These are phyloP conservation scores for Sander vitreus DNA, from an alignment of 2,113 vertebrate species.

Conservation along the genomic window DNA sequence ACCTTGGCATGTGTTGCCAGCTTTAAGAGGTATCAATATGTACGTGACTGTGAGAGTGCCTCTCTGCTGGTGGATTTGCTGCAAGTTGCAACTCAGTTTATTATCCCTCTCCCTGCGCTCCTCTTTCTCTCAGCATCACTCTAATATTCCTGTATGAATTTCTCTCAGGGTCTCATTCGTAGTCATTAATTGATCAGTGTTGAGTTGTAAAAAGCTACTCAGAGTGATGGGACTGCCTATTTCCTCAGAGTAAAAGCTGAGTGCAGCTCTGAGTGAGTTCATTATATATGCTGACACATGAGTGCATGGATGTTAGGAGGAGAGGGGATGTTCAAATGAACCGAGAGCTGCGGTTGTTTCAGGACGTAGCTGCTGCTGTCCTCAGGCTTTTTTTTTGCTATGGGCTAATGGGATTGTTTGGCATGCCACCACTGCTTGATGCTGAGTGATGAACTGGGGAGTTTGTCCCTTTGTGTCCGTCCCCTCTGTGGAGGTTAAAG, in stretches of 20 bases:
- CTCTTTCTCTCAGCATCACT: slow-evolving; percentile 53
- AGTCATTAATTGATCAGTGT: slow-evolving; percentile 80
- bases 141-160: slow-evolving; percentile 56
- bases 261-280: slow-evolving; percentile 61
- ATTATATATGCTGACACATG: slow-evolving; percentile 77
- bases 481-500: slow-evolving; percentile 77
- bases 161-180: slow-evolving; percentile 61
- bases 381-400: slow-evolving; percentile 39
- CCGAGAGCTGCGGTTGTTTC: slow-evolving; percentile 59
- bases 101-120: slow-evolving; percentile 33
- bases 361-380: slow-evolving; percentile 52
- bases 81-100: slow-evolving; percentile 64
- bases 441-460: slow-evolving; percentile 77
- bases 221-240: slow-evolving; percentile 59
- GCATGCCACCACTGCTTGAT: slow-evolving; percentile 63
- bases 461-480: slow-evolving; percentile 67
- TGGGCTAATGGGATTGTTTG: slow-evolving; percentile 81
- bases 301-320: slow-evolving; percentile 58
- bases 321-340: slow-evolving; percentile 50
- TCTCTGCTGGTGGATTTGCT: slow-evolving; percentile 53
- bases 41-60: slow-evolving; percentile 44
- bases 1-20: slow-evolving; percentile 54
- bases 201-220: slow-evolving; percentile 80
- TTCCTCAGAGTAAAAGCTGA: slow-evolving; percentile 73
- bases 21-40: slow-evolving; percentile 56